Evolutionary conservation across 2,888 invertebrate genomes (phyloP).

Genomic region (Clanis bilineata): DNA sequence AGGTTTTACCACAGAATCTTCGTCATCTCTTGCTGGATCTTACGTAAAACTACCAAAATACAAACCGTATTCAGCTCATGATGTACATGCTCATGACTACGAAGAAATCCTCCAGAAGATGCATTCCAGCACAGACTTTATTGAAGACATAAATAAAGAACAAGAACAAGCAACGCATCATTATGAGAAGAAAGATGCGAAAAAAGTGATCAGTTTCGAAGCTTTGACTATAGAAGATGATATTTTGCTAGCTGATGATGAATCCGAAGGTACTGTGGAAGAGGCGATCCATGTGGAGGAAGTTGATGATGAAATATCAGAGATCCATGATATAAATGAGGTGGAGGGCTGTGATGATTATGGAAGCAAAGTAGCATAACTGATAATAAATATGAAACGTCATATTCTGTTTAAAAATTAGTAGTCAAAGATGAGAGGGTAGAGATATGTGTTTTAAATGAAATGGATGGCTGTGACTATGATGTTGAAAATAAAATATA

Average conservation of each 20-base stretch:
- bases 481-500: no score
- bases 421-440: no score
- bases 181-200: constrained; percentile 11
- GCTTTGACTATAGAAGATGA: constrained; percentile 9
- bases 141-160: not conserved
- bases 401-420: no score
- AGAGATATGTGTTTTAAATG: no score
- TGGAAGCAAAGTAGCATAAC: not conserved
- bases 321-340: constrained; percentile 13
- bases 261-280: constrained; percentile 12
- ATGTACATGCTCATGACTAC: constrained; percentile 22
- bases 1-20: constrained; percentile 44
- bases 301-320: constrained; percentile 15
- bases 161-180: not conserved
- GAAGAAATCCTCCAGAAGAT: constrained; percentile 37
- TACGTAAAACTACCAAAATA: constrained; percentile 36
- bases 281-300: constrained; percentile 11
- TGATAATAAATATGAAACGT: not conserved
- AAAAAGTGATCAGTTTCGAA: not conserved
- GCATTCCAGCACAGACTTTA: constrained; percentile 36
- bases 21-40: constrained; percentile 54
- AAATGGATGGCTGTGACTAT: no score
- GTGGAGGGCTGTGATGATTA: constrained; percentile 6
- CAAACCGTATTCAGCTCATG: constrained; percentile 43
- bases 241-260: constrained; percentile 13